A percentile compares a stretch with the other conserved stretches of the same genome.
phyloP scores from a whole-genome alignment of 2,113 vertebrate genomes.

The Pithys albifrons region DNA sequence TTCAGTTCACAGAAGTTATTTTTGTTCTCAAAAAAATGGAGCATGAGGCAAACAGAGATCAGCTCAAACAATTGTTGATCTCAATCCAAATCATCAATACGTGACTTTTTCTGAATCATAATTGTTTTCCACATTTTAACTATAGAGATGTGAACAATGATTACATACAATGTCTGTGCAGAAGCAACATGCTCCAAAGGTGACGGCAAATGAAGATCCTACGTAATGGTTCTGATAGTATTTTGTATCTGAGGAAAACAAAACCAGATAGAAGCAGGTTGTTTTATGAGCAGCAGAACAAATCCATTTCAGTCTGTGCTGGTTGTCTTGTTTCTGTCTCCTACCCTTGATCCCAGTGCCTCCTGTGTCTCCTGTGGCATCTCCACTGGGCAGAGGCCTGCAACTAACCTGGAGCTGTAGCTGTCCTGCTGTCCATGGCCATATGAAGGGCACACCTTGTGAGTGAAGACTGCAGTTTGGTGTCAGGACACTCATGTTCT shows the following conservation, averaged over 20 bases:
- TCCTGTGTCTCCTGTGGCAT: background rate
- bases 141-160: background rate
- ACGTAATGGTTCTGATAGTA: background rate
- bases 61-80: too few species aligned
- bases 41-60: too few species aligned
- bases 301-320: background rate
- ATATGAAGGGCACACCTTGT: too few species aligned
- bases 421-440: background rate
- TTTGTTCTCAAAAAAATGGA: background rate
- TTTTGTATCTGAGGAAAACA: background rate
- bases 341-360: background rate
- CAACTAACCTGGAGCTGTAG: background rate
- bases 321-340: background rate
- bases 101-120: too few species aligned
- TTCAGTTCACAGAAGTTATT: background rate
- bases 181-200: background rate
- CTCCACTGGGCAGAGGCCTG: background rate
- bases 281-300: background rate
- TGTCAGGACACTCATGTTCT: fast-evolving
- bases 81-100: too few species aligned
- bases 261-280: background rate
- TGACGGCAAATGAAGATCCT: background rate
- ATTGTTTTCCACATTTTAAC: too few species aligned
- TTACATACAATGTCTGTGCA: background rate
- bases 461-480: background rate